A percentile compares a stretch with the other conserved stretches of the same genome.
Evolutionary conservation across 2,797 vertebrate species (phyloP).

Genomic region (Gila robusta): DNA sequence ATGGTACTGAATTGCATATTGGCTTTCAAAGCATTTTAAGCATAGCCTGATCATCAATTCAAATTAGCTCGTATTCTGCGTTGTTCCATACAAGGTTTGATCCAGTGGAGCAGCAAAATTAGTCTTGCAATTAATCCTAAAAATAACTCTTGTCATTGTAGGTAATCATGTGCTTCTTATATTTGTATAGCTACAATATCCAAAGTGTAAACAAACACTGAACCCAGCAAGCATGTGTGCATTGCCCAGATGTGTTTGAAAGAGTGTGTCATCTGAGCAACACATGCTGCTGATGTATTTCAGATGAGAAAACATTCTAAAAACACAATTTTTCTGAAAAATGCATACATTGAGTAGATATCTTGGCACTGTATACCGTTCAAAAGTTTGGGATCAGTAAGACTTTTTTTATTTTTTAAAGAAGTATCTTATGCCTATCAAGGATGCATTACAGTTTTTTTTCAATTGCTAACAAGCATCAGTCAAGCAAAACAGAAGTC

Average conservation of each 20-base stretch:
- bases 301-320: neutral
- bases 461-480: too few relatives aligned
- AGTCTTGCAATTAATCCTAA: conserved; percentile 22
- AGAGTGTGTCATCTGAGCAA: neutral
- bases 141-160: conserved; percentile 9
- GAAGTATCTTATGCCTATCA: neutral
- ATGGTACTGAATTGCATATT: neutral
- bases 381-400: neutral
- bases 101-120: conserved; percentile 20
- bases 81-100: neutral
- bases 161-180: conserved; percentile 9
- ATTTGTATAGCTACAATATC: conserved; percentile 1
- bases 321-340: neutral
- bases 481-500: too few relatives aligned
- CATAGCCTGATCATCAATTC: conserved; percentile 12
- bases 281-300: neutral
- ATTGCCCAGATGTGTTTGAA: neutral
- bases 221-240: neutral
- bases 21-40: neutral
- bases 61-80: neutral
- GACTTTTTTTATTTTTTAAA: neutral
- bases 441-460: neutral
- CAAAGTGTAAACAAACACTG: conserved; percentile 1
- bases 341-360: neutral
- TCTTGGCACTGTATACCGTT: neutral